Percentiles rank a stretch among this genome's conserved stretches.
phyloP scores from a whole-genome alignment of 2,888 invertebrate genomes.

The Himalopsyche anomala region DNA sequence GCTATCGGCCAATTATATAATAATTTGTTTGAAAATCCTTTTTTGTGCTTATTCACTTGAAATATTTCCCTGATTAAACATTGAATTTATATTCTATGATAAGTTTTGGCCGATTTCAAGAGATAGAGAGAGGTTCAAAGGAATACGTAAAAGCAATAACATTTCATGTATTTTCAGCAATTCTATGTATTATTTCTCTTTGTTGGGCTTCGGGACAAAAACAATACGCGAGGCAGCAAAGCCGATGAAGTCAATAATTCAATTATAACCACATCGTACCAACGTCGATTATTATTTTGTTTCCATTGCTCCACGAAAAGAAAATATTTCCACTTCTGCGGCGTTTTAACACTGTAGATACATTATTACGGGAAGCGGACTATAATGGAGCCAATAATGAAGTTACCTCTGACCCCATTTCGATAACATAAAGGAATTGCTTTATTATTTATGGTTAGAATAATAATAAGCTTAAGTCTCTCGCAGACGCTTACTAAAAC shows the following conservation, averaged over 20 bases:
- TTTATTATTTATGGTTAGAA: constrained; percentile 6
- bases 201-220: not conserved
- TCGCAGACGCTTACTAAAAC: too few relatives aligned
- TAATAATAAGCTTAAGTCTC: not conserved
- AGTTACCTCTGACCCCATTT: constrained; percentile 23
- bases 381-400: constrained; percentile 31
- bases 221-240: constrained; percentile 1
- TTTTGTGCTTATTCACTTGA: too few relatives aligned
- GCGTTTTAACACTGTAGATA: not conserved
- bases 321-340: not conserved
- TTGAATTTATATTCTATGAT: too few relatives aligned
- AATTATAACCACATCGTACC: not conserved
- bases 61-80: too few relatives aligned
- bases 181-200: not conserved
- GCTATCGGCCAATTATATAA: too few relatives aligned
- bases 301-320: not conserved
- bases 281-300: constrained; percentile 22
- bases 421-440: not conserved
- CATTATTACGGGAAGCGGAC: not conserved
- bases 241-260: constrained; percentile 31
- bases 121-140: too few relatives aligned
- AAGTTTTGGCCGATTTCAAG: too few relatives aligned
- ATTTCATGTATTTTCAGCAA: not conserved
- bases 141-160: too few relatives aligned
- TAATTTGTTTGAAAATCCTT: too few relatives aligned